Evolutionary conservation across 1,140 invertebrate species (phyloP).

Genomic region (Cydia strobilella): DNA sequence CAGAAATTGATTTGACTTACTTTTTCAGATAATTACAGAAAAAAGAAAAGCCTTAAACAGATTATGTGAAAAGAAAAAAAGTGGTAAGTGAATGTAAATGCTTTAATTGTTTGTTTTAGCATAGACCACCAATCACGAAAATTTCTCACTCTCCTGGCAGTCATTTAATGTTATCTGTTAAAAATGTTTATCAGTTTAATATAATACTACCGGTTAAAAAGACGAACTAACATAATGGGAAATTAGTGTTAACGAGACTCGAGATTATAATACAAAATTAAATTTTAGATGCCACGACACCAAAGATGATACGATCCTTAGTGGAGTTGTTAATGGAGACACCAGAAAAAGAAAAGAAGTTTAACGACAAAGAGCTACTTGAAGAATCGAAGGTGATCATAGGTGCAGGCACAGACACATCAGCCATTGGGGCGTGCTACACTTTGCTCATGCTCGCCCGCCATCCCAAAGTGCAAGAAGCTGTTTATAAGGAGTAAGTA

Average conservation of each 20-base stretch:
- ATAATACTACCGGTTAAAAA: too few species aligned
- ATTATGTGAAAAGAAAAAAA: background rate
- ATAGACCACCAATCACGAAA: too few species aligned
- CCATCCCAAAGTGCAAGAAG: conserved; percentile 49
- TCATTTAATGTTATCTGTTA: too few species aligned
- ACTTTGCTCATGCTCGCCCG: conserved; percentile 43
- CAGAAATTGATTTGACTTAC: background rate
- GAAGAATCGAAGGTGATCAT: conserved; percentile 50
- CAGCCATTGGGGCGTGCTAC: conserved; percentile 44
- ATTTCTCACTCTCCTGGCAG: too few species aligned
- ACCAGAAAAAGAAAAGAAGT: conserved; percentile 30
- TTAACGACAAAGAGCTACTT: conserved; percentile 39
- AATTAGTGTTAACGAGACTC: background rate
- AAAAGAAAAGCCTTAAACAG: background rate
- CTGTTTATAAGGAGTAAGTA: conserved; percentile 53
- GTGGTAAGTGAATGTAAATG: background rate
- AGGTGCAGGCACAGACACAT: conserved; percentile 52
- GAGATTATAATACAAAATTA: background rate
- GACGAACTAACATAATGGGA: too few species aligned
- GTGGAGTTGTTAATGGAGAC: conserved; percentile 39
- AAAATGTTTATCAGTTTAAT: too few species aligned
- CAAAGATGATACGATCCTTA: conserved; percentile 25
- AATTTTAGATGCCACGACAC: background rate
- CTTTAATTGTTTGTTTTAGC: too few species aligned
- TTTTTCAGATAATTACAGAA: background rate